A percentile compares a stretch with the other conserved stretches of the same genome.
Evolutionary conservation across 2,113 vertebrate species (phyloP).

Genomic region (Scatophagus argus): DNA sequence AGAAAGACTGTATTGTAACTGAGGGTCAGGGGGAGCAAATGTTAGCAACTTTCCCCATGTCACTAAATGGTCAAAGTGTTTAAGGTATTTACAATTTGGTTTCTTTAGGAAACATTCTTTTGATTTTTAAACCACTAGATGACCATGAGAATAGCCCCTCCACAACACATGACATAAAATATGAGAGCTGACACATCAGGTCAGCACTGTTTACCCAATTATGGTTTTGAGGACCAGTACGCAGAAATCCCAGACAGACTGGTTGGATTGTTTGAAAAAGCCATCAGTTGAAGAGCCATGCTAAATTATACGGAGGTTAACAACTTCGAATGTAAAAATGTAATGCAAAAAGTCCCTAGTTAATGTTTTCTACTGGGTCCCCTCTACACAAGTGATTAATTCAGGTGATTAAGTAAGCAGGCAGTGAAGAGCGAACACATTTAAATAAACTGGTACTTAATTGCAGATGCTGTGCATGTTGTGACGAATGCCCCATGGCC

Average conservation of each 20-base stretch:
- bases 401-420: background rate
- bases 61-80: background rate
- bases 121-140: background rate
- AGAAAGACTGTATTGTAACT: background rate
- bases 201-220: background rate
- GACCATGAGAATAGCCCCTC: background rate
- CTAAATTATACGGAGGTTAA: background rate
- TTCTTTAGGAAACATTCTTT: background rate
- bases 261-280: background rate
- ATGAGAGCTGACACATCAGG: background rate
- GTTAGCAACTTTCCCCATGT: background rate
- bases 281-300: background rate
- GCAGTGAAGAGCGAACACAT: background rate
- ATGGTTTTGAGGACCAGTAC: background rate
- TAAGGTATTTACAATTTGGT: background rate
- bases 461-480: background rate
- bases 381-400: background rate
- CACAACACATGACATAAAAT: background rate
- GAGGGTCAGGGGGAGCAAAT: background rate
- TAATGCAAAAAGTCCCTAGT: background rate
- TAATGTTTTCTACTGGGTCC: conserved; percentile 19
- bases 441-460: conserved; percentile 10
- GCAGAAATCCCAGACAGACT: background rate
- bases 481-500: background rate
- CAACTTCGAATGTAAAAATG: conserved; percentile 9